Evolutionary conservation across 2,888 invertebrate species (phyloP), one percentile per base, ranked within the genome.

Genomic region (Scelioninae gen. 2): DNA sequence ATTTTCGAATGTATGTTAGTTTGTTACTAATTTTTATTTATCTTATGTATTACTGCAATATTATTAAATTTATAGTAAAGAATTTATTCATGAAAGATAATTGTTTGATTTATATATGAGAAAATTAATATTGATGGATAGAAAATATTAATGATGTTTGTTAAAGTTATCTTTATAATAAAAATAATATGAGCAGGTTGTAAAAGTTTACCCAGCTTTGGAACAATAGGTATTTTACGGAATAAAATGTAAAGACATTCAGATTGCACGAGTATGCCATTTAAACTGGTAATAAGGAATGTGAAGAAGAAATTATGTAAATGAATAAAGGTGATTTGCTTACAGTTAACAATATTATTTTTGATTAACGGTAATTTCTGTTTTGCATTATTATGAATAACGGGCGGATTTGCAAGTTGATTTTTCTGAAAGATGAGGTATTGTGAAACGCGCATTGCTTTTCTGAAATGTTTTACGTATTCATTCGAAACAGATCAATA

Each of bases 201-300:
- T 70, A 63, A 9, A 61, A 63, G 57, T n/a, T 37, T 28, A 53
- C 52, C 50, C 15, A 45, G 58, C 48, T 45, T 64, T 48, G 15
- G 58, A 64, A 71, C 71, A 71, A 71, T 71, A 43, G 71, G 10
- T 35, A 37, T 71, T 70, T 71, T 71, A 18, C 31, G 43, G 11
- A 19, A 41, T 45, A 65, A 65, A 52, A 58, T 53, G 52, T 45
- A 46, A 31, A 65, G 71, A 45, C 65, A 65, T 63, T 63, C 61
- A 18, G 58, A 65, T 65, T 60, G 72, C 65, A 72, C 72, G 72
- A 73, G 25, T 61, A 46, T 73, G 72, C 72, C 72, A 73, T 73
- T 73, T 73, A 67, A 67, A 43, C 28, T 41, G 61, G 57, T 37
- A 60, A 57, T 41, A 22, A 45, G 41, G 64, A 73, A 61, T 46